A percentile compares a stretch with the other conserved stretches of the same genome.
phyloP scores from a whole-genome alignment of 2,888 invertebrate species.

The Ephialtes manifestator region DNA sequence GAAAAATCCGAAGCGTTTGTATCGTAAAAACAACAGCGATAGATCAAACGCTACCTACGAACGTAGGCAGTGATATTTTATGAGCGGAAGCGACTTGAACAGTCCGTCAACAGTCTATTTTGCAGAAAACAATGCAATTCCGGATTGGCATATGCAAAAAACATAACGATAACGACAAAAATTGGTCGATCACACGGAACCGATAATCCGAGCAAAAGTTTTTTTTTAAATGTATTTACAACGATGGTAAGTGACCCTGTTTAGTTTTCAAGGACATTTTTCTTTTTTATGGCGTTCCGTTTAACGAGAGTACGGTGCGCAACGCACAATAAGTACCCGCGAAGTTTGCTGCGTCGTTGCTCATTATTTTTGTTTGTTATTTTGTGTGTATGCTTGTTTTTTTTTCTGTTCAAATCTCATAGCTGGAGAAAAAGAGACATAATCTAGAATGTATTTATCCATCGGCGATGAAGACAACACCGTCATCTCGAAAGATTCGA shows the following conservation, averaged over 20 bases:
- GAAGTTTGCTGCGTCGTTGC: constrained; percentile 31
- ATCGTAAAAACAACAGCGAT: constrained; percentile 20
- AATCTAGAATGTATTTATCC: constrained; percentile 79
- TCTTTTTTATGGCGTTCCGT: constrained; percentile 19
- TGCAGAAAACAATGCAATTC: constrained; percentile 56
- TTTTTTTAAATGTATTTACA: constrained; percentile 47
- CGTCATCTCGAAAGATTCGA: constrained; percentile 85
- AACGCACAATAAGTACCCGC: constrained; percentile 39
- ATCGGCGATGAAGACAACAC: constrained; percentile 80
- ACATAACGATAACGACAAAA: constrained; percentile 50
- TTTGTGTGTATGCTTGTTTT: neutral
- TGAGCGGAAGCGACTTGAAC: constrained; percentile 63
- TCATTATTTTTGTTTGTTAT: neutral
- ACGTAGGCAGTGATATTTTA: constrained; percentile 65
- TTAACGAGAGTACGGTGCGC: constrained; percentile 41
- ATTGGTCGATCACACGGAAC: constrained; percentile 60
- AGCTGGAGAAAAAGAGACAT: constrained; percentile 5
- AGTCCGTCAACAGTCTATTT: constrained; percentile 46
- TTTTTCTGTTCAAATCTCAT: neutral
- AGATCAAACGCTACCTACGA: constrained; percentile 56
- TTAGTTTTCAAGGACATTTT: constrained; percentile 37
- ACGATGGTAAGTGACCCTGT: constrained; percentile 60
- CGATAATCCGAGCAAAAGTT: constrained; percentile 45
- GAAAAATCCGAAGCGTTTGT: constrained; percentile 23
- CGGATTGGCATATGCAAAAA: constrained; percentile 61